Evolutionary conservation across 2,888 invertebrate genomes (phyloP).

Genomic region (Orgyia antiqua): DNA sequence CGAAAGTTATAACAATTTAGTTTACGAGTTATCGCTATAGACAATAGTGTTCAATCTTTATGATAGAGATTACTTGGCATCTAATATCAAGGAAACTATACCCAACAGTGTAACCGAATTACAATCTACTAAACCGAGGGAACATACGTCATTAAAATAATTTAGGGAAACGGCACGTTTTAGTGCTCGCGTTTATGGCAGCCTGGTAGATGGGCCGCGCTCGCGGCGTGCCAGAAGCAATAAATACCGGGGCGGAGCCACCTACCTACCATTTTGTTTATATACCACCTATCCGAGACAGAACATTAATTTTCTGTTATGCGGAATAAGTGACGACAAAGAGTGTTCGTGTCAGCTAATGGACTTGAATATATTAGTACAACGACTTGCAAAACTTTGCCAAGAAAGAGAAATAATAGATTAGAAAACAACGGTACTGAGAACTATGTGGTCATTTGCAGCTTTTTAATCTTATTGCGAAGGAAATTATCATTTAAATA

Average conservation of each 20-base stretch:
- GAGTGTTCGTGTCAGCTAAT: constrained; percentile 53
- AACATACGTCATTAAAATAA: constrained; percentile 67
- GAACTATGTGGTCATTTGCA: constrained; percentile 19
- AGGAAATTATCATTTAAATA: constrained; percentile 43
- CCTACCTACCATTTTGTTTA: constrained; percentile 61
- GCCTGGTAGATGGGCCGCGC: constrained; percentile 39
- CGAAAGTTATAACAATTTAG: constrained; percentile 28
- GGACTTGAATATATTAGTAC: constrained; percentile 45
- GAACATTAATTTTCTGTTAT: constrained; percentile 59
- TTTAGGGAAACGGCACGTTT: constrained; percentile 66
- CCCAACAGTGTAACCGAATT: constrained; percentile 48
- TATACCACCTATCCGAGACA: constrained; percentile 50
- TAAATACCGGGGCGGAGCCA: constrained; percentile 58
- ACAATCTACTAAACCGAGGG: constrained; percentile 51
- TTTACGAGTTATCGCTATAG: constrained; percentile 25
- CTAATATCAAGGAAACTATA: constrained; percentile 35
- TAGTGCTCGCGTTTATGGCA: constrained; percentile 60
- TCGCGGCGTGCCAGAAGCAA: constrained; percentile 52
- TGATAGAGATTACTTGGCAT: constrained; percentile 41
- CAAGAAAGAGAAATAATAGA: constrained; percentile 28
- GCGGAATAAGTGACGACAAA: constrained; percentile 59
- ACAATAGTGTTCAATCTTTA: constrained; percentile 32
- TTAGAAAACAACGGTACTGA: constrained; percentile 24
- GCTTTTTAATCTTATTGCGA: constrained; percentile 21
- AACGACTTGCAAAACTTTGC: constrained; percentile 38